Evolutionary conservation across 2,888 invertebrate species (phyloP).

Genomic region (Andricus curvator): DNA sequence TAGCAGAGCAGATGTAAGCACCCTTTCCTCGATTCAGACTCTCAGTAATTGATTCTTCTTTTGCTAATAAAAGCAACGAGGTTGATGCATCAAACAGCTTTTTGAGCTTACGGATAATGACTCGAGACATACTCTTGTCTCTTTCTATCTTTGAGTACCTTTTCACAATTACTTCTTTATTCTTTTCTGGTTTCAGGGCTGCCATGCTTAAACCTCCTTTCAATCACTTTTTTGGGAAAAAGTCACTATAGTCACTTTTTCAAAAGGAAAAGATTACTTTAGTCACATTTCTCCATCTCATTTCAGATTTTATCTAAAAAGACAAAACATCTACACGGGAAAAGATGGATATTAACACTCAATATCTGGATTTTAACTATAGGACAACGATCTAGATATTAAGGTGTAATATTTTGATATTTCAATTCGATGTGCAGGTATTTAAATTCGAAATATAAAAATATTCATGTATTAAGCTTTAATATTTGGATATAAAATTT

Average conservation of each 20-base stretch:
- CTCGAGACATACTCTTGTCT: background rate
- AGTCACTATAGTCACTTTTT: no score
- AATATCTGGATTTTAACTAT: no score
- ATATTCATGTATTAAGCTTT: no score
- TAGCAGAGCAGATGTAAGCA: background rate
- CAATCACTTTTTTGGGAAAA: background rate
- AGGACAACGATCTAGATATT: no score
- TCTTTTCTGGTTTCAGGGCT: background rate
- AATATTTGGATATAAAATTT: no score
- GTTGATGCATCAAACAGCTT: background rate
- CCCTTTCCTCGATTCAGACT: background rate
- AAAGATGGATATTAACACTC: no score
- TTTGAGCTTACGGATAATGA: background rate
- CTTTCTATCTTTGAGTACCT: background rate
- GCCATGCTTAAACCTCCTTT: no score
- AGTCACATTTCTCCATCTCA: background rate
- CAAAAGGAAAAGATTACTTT: no score
- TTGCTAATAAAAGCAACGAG: background rate
- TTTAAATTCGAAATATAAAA: no score
- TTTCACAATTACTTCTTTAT: background rate
- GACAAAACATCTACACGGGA: no score
- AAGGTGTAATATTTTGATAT: no score
- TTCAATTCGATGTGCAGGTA: no score
- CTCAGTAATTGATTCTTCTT: constrained; percentile 5
- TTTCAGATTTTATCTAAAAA: background rate